Base-by-base conservation (phyloP, 2,888 invertebrate species). In the Tetragonisca angustula region DNA sequence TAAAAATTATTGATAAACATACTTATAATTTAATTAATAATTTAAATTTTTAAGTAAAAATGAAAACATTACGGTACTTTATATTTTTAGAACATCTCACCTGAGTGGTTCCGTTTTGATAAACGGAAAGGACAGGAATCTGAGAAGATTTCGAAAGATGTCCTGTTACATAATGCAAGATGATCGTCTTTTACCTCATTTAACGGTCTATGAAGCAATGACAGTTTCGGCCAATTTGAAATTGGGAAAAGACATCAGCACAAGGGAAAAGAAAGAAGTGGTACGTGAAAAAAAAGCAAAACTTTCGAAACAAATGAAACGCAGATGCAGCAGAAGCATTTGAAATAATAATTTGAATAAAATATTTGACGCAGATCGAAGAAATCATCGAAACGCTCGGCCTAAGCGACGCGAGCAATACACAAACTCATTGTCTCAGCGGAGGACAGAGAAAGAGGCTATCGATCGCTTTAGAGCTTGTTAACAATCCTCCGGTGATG, bases 121-220 rank as follows among this genome's bases (percentile, higher is more conserved):
- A 91, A 98, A 99, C 93, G 98, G 98, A 68, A 97, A 97, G 92
- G 97, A 97, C 88, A 95, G 99, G 76, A 98, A 98, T 94, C 95
- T 98, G 65, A 95, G 98, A 61, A 96, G 97, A 83, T 99, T 99
- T 95, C 96, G 99, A 54, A 99, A 99, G 94, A 96, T 98, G 95
- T 98, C 98, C 21, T 98, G 98, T 93, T 99, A 99, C 95, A 99
- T 99, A 90, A 99, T 99, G 98, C 99, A 99, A 94, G 98, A 98
- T 92, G 98, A 98, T 94, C 97, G 98, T 87, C 95, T 99, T 2
- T 96, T 98, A 74, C 98, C 98, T 2, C 98, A 98, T 94, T 96
- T 99, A 50, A 98, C 98, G 0, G 98, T 99, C 49, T 96, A 96
- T 91, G 99, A 99, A 95, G 97, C 98, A 52, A 98, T 99, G 98